Conservation (phyloP, 1,140 invertebrate species). For the Apis dorsata region DNA sequence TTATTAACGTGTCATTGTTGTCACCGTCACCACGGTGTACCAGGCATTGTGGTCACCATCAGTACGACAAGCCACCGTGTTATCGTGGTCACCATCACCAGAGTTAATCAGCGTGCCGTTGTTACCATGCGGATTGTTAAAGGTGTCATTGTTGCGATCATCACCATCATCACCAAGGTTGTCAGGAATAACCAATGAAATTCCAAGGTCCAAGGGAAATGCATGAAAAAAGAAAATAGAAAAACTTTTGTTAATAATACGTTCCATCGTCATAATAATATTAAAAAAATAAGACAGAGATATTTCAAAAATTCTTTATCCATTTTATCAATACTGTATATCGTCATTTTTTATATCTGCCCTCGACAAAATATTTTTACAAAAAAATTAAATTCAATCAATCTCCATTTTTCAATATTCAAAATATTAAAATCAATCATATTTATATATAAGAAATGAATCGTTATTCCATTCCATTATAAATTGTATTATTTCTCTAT, state of each 20-base stretch:
- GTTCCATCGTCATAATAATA: not conserved
- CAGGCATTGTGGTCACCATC: slow-evolving; percentile 48
- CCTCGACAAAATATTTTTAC: too few species aligned
- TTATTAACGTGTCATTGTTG: slow-evolving; percentile 49
- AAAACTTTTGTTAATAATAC: slow-evolving; percentile 35
- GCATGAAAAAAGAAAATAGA: slow-evolving; percentile 56
- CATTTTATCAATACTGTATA: not conserved
- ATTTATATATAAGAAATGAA: too few species aligned
- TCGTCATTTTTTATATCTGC: not conserved
- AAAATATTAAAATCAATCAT: too few species aligned
- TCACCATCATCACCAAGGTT: slow-evolving; percentile 24
- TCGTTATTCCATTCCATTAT: too few species aligned
- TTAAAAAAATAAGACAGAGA: not conserved
- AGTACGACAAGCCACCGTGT: slow-evolving; percentile 7
- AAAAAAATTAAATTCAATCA: too few species aligned
- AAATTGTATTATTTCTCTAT: too few species aligned
- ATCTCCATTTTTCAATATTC: too few species aligned
- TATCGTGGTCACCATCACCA: slow-evolving; percentile 43
- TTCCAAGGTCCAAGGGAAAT: slow-evolving; percentile 2
- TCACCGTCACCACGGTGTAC: slow-evolving; percentile 46
- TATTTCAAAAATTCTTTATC: not conserved
- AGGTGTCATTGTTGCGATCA: slow-evolving; percentile 17
- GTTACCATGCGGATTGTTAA: slow-evolving; percentile 31
- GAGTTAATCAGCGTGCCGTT: slow-evolving; percentile 45
- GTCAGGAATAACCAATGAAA: not conserved